phyloP scores from a whole-genome alignment of 2,797 vertebrate genomes.

The Mycteria americana region DNA sequence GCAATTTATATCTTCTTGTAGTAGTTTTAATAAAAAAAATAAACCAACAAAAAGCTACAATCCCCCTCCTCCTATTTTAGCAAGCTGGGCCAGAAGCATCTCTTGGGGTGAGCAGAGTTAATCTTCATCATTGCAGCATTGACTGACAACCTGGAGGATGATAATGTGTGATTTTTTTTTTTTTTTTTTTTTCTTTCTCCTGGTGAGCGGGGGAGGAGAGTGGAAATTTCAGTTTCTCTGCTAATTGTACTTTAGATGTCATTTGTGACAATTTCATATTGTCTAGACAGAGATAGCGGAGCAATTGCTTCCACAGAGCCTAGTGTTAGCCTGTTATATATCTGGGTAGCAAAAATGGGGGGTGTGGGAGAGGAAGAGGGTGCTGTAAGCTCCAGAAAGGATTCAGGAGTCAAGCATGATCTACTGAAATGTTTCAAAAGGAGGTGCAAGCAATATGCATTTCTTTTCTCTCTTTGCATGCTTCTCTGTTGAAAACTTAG shows the following conservation, averaged over 20 bases:
- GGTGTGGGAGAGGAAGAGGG: not conserved
- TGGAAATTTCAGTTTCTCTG: constrained; percentile 74
- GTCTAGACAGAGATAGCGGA: constrained; percentile 74
- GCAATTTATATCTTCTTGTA: constrained; percentile 56
- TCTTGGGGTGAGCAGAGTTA: constrained; percentile 58
- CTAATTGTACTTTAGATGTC: constrained; percentile 77
- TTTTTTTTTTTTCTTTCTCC: not conserved
- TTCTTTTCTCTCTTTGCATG: not conserved
- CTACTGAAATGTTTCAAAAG: constrained; percentile 27
- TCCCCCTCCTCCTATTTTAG: constrained; percentile 28
- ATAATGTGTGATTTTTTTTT: constrained; percentile 60
- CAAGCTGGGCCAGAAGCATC: constrained; percentile 41
- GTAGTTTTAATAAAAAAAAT: not conserved
- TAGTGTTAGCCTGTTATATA: constrained; percentile 60
- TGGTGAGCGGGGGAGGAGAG: constrained; percentile 61
- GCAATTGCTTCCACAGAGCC: constrained; percentile 60
- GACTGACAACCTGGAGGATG: constrained; percentile 74
- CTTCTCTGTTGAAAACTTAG: not conserved
- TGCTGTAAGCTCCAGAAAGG: not conserved
- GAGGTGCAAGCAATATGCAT: not conserved
- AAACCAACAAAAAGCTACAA: not conserved
- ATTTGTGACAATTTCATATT: constrained; percentile 76
- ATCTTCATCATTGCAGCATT: constrained; percentile 48
- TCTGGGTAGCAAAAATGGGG: constrained; percentile 37
- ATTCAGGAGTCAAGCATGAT: not conserved